Evolutionary conservation across 2,797 vertebrate genomes (phyloP), one percentile per base, ranked within the genome.

Genomic region (Gallinago solitaria): DNA sequence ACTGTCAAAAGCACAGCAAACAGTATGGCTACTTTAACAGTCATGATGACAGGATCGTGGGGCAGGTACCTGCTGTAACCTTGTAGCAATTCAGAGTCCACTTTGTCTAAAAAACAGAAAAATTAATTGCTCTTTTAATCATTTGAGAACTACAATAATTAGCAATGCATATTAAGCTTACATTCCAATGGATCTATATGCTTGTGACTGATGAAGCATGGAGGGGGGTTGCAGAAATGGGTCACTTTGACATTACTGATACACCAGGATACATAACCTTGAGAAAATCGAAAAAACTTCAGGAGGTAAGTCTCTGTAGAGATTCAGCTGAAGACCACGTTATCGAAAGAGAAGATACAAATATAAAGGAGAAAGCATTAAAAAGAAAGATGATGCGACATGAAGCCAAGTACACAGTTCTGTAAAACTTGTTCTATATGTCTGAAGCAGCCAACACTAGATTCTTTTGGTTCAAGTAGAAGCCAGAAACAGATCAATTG

Each of bases 1-100:
- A 99, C 98, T 5, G 99, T 99, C 89, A 99, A 91, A 93, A 99
- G 95, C 96, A 99, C 99, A 12, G 99, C 97, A 50, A 99, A 89
- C 13, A 99, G 98, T 70, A 99, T 98, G 89, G 98, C 98, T 30
- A 99, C 89, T 83, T 99, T 98, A 79, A 99, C 99, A 13, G 97
- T 97, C 97, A 98, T 98, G 96, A 99, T 96, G 96, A 99, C 43
- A 61, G 96, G 80, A 93, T 99, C 99, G 9, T 90, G 98, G 1
- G 98, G 99, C 90, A 99, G 93, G 96, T 98, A 99, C 39, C 24
- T 76, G 80, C 98, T 98, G 76, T 99, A 99, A 56, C 98, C 96
- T 8, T 97, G 97, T 23, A 99, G 95, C 94, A 99, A 95, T 93
- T 99, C 98, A 16, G 99, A 99, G 13, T 98, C 96, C 94, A 99